A percentile compares a stretch with the other conserved stretches of the same genome.
Conservation (phyloP, 2,888 invertebrate genomes). For the Diaperis boleti region DNA sequence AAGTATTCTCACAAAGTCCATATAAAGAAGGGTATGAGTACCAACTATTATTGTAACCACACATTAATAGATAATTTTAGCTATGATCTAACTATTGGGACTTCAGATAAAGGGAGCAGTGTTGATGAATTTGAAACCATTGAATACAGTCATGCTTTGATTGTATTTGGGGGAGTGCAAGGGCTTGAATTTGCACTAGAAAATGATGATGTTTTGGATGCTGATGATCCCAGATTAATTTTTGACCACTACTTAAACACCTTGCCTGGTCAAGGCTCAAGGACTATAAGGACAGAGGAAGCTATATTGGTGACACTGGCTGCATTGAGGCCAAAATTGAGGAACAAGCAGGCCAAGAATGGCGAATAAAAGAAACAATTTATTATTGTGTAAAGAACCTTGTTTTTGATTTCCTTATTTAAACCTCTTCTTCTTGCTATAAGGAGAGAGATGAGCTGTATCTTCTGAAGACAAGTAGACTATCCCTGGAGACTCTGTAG, state of each 20-base stretch:
- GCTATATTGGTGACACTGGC: conserved; percentile 86
- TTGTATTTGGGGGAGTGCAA: conserved; percentile 95
- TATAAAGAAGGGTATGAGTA: conserved; percentile 75
- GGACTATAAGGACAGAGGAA: conserved; percentile 96
- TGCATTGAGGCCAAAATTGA: conserved; percentile 76
- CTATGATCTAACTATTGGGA: conserved; percentile 93
- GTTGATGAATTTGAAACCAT: conserved; percentile 76
- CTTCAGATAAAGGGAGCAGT: conserved; percentile 88
- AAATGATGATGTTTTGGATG: conserved; percentile 80
- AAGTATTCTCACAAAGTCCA: conserved; percentile 87
- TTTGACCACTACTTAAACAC: conserved; percentile 95
- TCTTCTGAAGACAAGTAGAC: not conserved
- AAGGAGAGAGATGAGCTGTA: not conserved
- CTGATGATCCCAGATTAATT: conserved; percentile 83
- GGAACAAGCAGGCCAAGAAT: conserved; percentile 42
- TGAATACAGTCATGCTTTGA: conserved; percentile 81
- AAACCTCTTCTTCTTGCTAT: conserved; percentile 4
- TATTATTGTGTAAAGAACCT: too few relatives aligned
- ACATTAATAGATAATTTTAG: conserved; percentile 64
- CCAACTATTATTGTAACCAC: not conserved
- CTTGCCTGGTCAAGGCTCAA: conserved; percentile 91
- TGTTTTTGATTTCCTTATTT: not conserved
- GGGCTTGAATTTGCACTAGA: conserved; percentile 93
- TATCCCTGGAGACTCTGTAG: conserved; percentile 50
- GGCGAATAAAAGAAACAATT: not conserved